A percentile compares a stretch with the other conserved stretches of the same genome.
Evolutionary conservation across 2,888 invertebrate genomes (phyloP).

Genomic region (Ophioninae sp.): DNA sequence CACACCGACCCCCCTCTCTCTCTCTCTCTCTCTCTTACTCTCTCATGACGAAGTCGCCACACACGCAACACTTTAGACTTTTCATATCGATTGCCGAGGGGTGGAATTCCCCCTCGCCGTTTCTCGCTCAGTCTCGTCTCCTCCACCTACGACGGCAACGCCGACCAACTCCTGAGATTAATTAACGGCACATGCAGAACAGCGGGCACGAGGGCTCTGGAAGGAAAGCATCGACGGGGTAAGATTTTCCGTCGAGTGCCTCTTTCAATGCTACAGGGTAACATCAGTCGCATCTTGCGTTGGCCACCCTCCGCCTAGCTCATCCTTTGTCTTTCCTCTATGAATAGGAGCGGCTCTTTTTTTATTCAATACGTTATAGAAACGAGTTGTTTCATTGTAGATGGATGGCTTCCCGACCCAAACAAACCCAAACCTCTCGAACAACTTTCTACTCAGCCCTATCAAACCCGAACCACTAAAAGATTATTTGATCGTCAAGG

Average conservation of each 20-base stretch:
- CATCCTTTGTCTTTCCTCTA: not conserved
- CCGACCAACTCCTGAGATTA: slow-evolving; percentile 57
- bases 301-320: not conserved
- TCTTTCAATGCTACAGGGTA: slow-evolving; percentile 37
- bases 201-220: slow-evolving; percentile 44
- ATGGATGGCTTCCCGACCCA: too few relatives aligned
- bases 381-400: not conserved
- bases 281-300: not conserved
- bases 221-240: slow-evolving; percentile 50
- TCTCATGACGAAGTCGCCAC: slow-evolving; percentile 70
- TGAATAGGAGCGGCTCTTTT: not conserved
- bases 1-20: slow-evolving; percentile 60
- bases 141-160: slow-evolving; percentile 34
- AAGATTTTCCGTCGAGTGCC: slow-evolving; percentile 55
- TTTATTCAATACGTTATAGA: too few relatives aligned
- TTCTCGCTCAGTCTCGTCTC: slow-evolving; percentile 47
- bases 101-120: slow-evolving; percentile 54
- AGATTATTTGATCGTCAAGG: too few relatives aligned
- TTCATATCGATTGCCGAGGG: slow-evolving; percentile 80
- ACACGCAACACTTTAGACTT: slow-evolving; percentile 80
- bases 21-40: slow-evolving; percentile 51
- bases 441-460: too few relatives aligned
- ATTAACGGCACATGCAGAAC: slow-evolving; percentile 64
- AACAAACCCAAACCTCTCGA: too few relatives aligned
- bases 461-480: too few relatives aligned